A percentile compares a stretch with the other conserved stretches of the same genome.
Conservation (phyloP, 2,113 vertebrate genomes). For the Spermophilus dauricus region DNA sequence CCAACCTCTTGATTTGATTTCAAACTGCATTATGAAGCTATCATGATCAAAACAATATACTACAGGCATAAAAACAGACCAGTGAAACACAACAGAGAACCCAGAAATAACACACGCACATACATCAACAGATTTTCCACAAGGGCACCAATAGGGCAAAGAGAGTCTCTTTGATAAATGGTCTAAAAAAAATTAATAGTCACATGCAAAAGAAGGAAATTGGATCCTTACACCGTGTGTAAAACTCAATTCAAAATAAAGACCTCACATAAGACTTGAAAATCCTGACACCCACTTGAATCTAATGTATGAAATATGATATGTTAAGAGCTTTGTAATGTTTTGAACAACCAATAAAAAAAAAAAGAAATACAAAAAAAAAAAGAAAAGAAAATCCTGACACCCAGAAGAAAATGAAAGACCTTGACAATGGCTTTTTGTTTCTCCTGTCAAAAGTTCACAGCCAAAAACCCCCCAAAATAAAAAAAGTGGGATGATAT, state of each 20-base stretch:
- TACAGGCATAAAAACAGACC: background rate
- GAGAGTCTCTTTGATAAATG: background rate
- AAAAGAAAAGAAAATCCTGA: background rate
- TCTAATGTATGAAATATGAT: no score
- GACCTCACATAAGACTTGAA: background rate
- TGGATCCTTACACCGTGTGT: no score
- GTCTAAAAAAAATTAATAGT: background rate
- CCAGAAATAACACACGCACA: background rate
- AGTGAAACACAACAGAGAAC: background rate
- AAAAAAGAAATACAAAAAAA: no score
- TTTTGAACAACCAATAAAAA: no score
- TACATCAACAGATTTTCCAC: background rate
- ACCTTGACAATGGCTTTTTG: background rate
- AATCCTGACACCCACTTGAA: background rate
- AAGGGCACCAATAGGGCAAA: background rate
- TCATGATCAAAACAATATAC: background rate
- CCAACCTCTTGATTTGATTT: background rate
- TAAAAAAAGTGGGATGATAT: background rate
- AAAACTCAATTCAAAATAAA: background rate
- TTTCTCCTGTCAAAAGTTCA: background rate
- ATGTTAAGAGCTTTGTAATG: no score
- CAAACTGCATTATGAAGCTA: background rate
- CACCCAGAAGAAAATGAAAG: background rate
- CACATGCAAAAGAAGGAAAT: background rate
- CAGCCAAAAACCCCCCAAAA: no score